These are phyloP conservation scores for Phalacrocorax pelagicus DNA, from an alignment of 2,113 vertebrate species.

Conservation along the genomic window DNA sequence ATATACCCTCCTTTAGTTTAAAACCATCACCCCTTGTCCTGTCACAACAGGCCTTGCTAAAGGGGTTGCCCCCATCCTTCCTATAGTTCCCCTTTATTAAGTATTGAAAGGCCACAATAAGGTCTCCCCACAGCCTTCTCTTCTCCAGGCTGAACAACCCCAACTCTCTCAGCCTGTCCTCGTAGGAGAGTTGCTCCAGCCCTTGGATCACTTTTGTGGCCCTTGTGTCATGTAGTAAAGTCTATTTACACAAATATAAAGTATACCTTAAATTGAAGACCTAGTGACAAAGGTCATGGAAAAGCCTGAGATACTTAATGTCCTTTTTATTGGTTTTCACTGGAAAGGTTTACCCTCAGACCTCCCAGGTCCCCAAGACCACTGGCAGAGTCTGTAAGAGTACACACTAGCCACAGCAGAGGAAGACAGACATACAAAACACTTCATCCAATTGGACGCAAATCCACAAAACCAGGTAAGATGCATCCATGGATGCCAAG, in stretches of 20 bases:
- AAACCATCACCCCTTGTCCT: too few species aligned
- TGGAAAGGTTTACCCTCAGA: not conserved
- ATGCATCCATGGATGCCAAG: not conserved
- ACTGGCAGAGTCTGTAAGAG: not conserved
- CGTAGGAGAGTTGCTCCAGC: too few species aligned
- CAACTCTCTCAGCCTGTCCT: too few species aligned
- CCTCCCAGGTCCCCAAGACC: not conserved
- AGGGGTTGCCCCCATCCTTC: too few species aligned
- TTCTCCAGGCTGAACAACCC: too few species aligned
- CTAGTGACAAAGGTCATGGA: not conserved
- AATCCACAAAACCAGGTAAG: not conserved
- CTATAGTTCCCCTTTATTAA: too few species aligned
- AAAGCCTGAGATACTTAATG: not conserved
- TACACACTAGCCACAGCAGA: rapidly evolving
- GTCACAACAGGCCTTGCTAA: too few species aligned
- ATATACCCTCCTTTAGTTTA: too few species aligned
- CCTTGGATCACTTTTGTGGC: too few species aligned
- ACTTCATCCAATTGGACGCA: not conserved
- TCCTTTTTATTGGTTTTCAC: not conserved
- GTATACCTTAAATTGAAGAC: not conserved
- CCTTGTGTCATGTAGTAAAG: not conserved
- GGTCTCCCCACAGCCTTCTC: too few species aligned
- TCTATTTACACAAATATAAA: not conserved
- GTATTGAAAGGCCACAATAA: too few species aligned
- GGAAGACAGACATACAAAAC: not conserved